phyloP scores from a whole-genome alignment of 2,797 vertebrate genomes.

The Cyprinodon diabolis region DNA sequence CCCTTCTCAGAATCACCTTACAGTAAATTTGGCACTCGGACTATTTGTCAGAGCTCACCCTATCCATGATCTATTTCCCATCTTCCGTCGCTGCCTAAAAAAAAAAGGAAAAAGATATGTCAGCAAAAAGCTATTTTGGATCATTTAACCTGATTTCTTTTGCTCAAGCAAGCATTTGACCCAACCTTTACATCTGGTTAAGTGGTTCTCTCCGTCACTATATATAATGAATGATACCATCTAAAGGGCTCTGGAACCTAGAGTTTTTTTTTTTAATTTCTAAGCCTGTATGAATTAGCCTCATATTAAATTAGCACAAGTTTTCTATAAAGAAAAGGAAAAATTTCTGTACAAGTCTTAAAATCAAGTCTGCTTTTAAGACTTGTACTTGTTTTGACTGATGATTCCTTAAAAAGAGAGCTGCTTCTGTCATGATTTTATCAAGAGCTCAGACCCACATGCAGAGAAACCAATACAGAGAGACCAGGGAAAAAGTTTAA shows the following conservation, averaged over 20 bases:
- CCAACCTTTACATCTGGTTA: background rate
- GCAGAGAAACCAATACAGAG: no score
- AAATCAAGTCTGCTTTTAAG: no score
- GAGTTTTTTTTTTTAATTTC: background rate
- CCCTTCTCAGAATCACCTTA: constrained; percentile 52
- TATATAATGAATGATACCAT: background rate
- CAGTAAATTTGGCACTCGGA: constrained; percentile 51
- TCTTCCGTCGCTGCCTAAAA: constrained; percentile 15
- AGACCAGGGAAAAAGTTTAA: no score
- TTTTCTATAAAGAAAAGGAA: background rate
- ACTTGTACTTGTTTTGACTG: background rate
- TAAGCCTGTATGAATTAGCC: background rate
- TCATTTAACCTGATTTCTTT: background rate
- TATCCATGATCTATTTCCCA: constrained; percentile 40
- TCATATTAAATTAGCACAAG: background rate
- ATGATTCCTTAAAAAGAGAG: background rate
- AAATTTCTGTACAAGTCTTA: background rate
- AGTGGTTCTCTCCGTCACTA: background rate
- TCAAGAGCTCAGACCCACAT: no score
- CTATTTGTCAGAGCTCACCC: constrained; percentile 37
- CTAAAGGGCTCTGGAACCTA: background rate
- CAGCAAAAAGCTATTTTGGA: constrained; percentile 5
- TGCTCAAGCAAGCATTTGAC: background rate
- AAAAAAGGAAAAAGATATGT: constrained; percentile 1
- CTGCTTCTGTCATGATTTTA: no score